These are phyloP conservation scores for Tachina lurida DNA, from an alignment of 2,888 invertebrate genomes.

Conservation along the genomic window DNA sequence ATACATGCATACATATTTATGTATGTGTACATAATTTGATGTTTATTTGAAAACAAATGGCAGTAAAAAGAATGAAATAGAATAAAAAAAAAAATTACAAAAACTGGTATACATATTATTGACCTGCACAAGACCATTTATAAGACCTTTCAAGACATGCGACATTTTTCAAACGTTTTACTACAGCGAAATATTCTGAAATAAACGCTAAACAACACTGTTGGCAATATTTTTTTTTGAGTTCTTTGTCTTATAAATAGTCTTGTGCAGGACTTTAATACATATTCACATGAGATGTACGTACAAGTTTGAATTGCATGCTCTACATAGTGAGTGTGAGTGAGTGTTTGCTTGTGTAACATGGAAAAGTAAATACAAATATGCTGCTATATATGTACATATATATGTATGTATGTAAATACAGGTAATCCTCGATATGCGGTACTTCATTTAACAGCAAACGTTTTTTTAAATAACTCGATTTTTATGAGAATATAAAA, in stretches of 20 bases:
- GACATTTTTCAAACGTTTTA: too few relatives aligned
- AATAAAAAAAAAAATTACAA: conserved; percentile 3
- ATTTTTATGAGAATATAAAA: too few relatives aligned
- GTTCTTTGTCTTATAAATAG: too few relatives aligned
- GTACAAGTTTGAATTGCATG: conserved; percentile 31
- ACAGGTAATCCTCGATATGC: background rate
- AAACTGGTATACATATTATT: conserved; percentile 5
- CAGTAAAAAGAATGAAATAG: conserved; percentile 41
- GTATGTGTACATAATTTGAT: conserved; percentile 39
- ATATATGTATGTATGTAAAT: background rate
- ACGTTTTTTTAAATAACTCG: too few relatives aligned
- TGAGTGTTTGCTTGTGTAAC: background rate
- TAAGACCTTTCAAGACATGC: too few relatives aligned
- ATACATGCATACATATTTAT: too few relatives aligned
- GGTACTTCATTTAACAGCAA: too few relatives aligned
- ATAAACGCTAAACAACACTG: too few relatives aligned
- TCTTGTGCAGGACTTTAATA: too few relatives aligned
- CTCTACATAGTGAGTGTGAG: background rate
- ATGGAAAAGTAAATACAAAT: conserved; percentile 28
- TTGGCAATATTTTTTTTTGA: too few relatives aligned
- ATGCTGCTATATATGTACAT: background rate
- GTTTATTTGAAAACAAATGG: conserved; percentile 60
- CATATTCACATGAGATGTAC: conserved; percentile 42
- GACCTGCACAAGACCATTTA: too few relatives aligned
- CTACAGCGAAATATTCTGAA: too few relatives aligned